Evolutionary conservation across 2,113 vertebrate species (phyloP).

Genomic region (Vulpes ferrilata): DNA sequence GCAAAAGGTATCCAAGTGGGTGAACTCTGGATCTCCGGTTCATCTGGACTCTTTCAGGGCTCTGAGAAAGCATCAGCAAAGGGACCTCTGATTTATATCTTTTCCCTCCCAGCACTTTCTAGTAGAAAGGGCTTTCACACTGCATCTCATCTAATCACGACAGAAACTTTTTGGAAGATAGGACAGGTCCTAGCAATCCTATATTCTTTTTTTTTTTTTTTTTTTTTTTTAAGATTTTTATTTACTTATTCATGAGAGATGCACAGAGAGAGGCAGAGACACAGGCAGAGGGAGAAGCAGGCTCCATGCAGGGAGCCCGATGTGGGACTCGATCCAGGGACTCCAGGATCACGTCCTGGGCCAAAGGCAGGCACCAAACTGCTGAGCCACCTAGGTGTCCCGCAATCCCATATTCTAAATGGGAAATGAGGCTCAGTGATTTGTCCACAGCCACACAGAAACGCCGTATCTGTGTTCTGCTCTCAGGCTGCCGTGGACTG

Average conservation of each 20-base stretch:
- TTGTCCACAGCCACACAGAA: not conserved
- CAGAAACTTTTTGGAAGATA: not conserved
- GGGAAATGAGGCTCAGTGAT: not conserved
- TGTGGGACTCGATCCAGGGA: too few species aligned
- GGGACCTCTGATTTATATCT: not conserved
- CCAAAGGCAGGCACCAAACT: too few species aligned
- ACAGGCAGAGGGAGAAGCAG: too few species aligned
- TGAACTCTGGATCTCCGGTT: not conserved
- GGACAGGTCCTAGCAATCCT: not conserved
- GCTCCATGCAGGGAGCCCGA: too few species aligned
- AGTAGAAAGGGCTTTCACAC: not conserved
- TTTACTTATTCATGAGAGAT: too few species aligned
- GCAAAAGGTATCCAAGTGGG: too few species aligned
- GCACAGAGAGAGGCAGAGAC: too few species aligned
- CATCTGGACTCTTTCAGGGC: not conserved
- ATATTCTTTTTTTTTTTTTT: not conserved
- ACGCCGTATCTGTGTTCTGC: too few species aligned
- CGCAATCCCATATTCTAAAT: not conserved
- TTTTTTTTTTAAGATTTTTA: too few species aligned
- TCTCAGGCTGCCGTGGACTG: not conserved
- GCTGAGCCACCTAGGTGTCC: too few species aligned
- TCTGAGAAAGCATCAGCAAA: not conserved
- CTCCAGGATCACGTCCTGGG: too few species aligned
- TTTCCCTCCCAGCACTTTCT: not conserved
- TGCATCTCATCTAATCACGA: not conserved